Evolutionary conservation across 2,113 vertebrate genomes (phyloP).

Genomic region (Peromyscus polionotus): DNA sequence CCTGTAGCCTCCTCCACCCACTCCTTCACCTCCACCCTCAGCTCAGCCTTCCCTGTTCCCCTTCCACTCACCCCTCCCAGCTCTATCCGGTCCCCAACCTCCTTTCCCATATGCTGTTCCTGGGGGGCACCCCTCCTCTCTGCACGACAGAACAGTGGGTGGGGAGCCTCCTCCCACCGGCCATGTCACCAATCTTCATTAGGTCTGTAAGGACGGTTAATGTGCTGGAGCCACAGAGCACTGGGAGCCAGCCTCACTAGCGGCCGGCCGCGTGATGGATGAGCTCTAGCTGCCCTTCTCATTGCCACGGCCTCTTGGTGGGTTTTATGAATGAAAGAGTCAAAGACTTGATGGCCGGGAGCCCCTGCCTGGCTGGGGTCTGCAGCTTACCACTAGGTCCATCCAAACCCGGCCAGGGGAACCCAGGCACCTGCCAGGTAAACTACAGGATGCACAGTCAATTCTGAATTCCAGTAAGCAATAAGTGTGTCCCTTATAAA

Average conservation of each 20-base stretch:
- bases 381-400: not conserved
- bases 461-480: not conserved
- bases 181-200: slow-evolving; percentile 41
- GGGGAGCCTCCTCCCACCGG: not conserved
- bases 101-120: not conserved
- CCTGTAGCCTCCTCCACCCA: rapidly evolving
- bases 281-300: not conserved
- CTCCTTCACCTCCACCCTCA: too few species aligned
- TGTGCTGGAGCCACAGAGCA: not conserved
- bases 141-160: not conserved
- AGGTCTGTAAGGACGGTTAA: not conserved
- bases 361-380: too few species aligned
- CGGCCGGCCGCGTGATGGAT: not conserved
- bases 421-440: rapidly evolving
- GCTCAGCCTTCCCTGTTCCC: not conserved
- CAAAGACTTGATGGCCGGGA: not conserved
- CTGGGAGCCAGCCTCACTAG: not conserved
- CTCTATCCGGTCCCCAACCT: not conserved
- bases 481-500: not conserved
- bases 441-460: not conserved
- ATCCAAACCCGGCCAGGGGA: not conserved
- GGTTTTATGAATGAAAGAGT: not conserved
- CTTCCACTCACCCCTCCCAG: not conserved
- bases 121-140: not conserved
- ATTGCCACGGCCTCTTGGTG: not conserved